Evolutionary conservation across 2,888 invertebrate species (phyloP).

Genomic region (Icerya purchasi): DNA sequence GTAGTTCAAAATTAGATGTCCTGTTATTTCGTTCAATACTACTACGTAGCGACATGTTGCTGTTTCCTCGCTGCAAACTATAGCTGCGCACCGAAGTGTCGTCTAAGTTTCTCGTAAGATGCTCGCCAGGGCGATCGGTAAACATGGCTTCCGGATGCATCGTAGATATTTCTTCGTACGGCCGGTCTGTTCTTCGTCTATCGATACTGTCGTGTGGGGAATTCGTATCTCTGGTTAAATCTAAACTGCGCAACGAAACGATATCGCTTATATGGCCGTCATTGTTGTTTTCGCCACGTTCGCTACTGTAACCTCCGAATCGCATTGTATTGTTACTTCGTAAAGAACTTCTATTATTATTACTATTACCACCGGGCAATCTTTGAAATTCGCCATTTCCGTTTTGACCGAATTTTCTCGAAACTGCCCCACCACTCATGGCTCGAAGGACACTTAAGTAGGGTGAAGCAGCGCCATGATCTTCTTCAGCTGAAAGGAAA

Average conservation of each 20-base stretch:
- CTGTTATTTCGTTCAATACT: constrained; percentile 23
- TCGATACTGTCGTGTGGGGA: background rate
- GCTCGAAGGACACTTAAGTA: constrained; percentile 6
- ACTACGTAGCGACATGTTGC: constrained; percentile 5
- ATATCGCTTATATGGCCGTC: background rate
- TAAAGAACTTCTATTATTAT: constrained; percentile 6
- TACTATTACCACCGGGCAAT: no score
- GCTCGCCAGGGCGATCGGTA: background rate
- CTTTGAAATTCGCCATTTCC: constrained; percentile 3
- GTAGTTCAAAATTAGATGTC: constrained; percentile 24
- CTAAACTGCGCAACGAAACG: constrained; percentile 1
- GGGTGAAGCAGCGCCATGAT: constrained; percentile 32
- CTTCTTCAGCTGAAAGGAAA: constrained; percentile 52
- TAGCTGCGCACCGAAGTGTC: constrained; percentile 5
- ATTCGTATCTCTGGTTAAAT: constrained; percentile 5
- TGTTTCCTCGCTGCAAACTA: background rate
- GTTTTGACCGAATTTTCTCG: constrained; percentile 1
- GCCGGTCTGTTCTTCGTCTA: constrained; percentile 1
- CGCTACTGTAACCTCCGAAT: no score
- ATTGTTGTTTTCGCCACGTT: background rate
- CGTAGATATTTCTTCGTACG: constrained; percentile 1
- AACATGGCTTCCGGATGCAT: no score
- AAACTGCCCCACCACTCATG: constrained; percentile 2
- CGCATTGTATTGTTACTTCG: no score
- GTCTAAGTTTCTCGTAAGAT: background rate